These are phyloP conservation scores for Pontoporia blainvillei DNA, from an alignment of 2,113 vertebrate species.

Conservation along the genomic window DNA sequence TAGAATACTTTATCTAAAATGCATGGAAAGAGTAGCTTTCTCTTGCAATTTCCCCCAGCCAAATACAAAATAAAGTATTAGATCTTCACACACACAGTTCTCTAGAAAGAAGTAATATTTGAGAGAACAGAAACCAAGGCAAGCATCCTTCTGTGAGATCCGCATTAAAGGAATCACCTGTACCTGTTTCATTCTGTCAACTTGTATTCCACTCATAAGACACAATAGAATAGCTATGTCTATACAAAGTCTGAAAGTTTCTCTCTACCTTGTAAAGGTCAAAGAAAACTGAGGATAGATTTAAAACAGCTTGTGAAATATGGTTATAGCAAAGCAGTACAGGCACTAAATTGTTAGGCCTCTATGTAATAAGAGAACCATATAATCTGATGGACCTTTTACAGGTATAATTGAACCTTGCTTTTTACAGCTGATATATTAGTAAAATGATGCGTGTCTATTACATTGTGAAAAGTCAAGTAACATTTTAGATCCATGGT, in stretches of 20 bases:
- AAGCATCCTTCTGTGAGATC: not conserved
- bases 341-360: not conserved
- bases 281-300: not conserved
- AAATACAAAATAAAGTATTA: not conserved
- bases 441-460: conserved; percentile 7
- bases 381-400: conserved; percentile 24
- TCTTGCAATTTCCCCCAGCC: not conserved
- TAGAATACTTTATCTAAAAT: conserved; percentile 7
- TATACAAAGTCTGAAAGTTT: not conserved
- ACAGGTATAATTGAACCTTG: conserved; percentile 5
- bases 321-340: not conserved
- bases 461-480: conserved; percentile 10
- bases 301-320: conserved; percentile 26
- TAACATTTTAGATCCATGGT: not conserved
- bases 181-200: not conserved
- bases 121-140: conserved; percentile 20
- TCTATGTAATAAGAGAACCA: not conserved
- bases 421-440: conserved; percentile 12
- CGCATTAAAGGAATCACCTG: not conserved
- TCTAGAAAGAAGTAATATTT: conserved; percentile 34
- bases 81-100: not conserved
- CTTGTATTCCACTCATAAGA: not conserved
- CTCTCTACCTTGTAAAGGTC: not conserved
- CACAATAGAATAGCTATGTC: not conserved
- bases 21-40: not conserved